Evolutionary conservation across 2,113 vertebrate species (phyloP).

Genomic region (Accipiter cooperii): DNA sequence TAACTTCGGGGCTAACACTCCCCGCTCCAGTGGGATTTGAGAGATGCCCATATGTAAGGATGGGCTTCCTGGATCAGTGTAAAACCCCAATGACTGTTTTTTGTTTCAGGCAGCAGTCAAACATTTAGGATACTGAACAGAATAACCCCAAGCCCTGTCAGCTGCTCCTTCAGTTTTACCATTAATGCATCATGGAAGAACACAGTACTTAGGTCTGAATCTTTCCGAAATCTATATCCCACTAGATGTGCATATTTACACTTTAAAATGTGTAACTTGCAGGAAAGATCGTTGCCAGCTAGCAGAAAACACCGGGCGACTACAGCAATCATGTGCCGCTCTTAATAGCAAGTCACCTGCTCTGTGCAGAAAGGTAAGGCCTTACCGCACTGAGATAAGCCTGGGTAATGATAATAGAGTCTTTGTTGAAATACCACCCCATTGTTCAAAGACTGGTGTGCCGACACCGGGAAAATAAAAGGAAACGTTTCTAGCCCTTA

Average conservation of each 20-base stretch:
- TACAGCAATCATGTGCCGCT: background rate
- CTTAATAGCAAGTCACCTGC: background rate
- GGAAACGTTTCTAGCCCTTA: slow-evolving; percentile 4
- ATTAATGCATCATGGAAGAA: background rate
- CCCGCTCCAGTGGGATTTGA: background rate
- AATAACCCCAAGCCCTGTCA: background rate
- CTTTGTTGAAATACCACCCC: slow-evolving; percentile 13
- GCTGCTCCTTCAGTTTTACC: background rate
- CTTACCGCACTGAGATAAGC: background rate
- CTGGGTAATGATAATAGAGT: background rate
- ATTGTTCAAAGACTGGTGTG: slow-evolving; percentile 3
- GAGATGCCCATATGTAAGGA: background rate
- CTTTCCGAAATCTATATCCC: background rate
- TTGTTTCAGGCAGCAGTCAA: background rate
- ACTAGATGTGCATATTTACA: background rate
- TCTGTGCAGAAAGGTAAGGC: background rate
- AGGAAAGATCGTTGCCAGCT: background rate
- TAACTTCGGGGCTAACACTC: background rate
- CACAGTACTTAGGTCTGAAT: background rate
- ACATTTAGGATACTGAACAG: background rate
- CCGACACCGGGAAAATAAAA: slow-evolving; percentile 6
- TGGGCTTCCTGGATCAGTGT: background rate
- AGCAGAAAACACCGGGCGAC: background rate
- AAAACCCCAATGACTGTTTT: background rate
- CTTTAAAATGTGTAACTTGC: background rate